Base-by-base conservation (phyloP, 2,888 invertebrate species). In the Torymus aiolomorphi region DNA sequence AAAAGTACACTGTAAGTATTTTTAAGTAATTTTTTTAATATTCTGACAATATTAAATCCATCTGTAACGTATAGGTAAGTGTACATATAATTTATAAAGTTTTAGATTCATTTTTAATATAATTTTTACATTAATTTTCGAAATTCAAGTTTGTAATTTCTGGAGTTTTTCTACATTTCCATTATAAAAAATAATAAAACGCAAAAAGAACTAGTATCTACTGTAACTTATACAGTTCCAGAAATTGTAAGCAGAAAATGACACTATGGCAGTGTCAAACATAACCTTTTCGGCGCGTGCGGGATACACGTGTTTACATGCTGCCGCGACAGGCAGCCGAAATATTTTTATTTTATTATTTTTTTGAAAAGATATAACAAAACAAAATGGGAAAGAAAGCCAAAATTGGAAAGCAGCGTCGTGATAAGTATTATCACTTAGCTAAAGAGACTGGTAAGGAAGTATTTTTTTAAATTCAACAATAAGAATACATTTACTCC, bases 371-470 rank as follows among this genome's bases (percentile, higher is more conserved):
- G 67, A 66, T 56, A 42, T 54, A 70, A 78, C 13, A 13, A 49
- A 10, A 56, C 54, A 59, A 94, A 91, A 98, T 98, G 98, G 97
- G 97, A 72, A 97, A 97, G 91, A 99, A 99, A 91, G 92, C 94
- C 13, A 99, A 99, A 95, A 94, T 97, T 90, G 99, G 99, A 93
- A 99, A 99, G 92, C 96, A 98, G 90, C 94, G 99, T 67, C 97
- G 96, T 91, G 99, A 99, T 94, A 99, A 97, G 93, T 99, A 96
- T 91, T 99, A 99, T 91, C 97, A 98, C 88, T 92, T 99, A 86
- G 99, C 99, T 12, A 99, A 99, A 91, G 99, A 99, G 93, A 97
- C 98, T 87, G 99, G 98, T 97, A 92, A 90, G 89, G 88, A 65
- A 8, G 49, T 42, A 67, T 16, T 66, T 70, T 70, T 16, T 24